Evolutionary conservation across 2,888 invertebrate genomes (phyloP).

Genomic region (Drosophila phalerata): DNA sequence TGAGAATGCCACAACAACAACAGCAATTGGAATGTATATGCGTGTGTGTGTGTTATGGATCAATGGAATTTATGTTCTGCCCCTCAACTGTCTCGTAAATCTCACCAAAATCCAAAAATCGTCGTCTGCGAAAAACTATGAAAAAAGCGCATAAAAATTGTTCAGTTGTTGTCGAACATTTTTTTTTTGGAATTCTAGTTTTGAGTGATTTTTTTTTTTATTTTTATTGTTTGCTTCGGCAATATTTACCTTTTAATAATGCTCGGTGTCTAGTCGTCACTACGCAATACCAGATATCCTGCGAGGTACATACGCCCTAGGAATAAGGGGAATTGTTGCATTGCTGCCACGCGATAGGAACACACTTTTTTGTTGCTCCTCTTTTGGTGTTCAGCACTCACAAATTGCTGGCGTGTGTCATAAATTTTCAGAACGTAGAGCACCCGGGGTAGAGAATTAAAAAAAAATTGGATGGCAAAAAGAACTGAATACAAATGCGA

Average conservation of each 20-base stretch:
- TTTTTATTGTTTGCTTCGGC: constrained; percentile 60
- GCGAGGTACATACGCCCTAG: constrained; percentile 9
- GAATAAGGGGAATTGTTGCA: constrained; percentile 16
- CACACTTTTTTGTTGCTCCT: constrained; percentile 38
- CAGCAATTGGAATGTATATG: constrained; percentile 23
- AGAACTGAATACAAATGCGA: constrained; percentile 40
- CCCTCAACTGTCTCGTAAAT: constrained; percentile 77
- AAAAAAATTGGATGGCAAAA: constrained; percentile 39
- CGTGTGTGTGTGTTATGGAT: constrained; percentile 43
- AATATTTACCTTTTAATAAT: constrained; percentile 80
- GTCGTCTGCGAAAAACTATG: constrained; percentile 49
- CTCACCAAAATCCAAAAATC: constrained; percentile 56
- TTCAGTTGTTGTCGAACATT: constrained; percentile 74
- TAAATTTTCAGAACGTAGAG: constrained; percentile 62
- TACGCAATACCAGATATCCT: constrained; percentile 37
- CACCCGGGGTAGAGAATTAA: constrained; percentile 5
- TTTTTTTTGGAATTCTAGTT: constrained; percentile 30
- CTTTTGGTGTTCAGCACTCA: constrained; percentile 49
- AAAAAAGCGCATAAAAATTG: constrained; percentile 70
- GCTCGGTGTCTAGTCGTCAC: constrained; percentile 64
- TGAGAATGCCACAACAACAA: constrained; percentile 66
- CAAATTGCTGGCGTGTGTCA: constrained; percentile 69
- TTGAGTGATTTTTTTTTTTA: not conserved
- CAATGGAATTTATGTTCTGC: constrained; percentile 72
- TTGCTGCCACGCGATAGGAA: constrained; percentile 55